Conservation (phyloP, 53 echinoderm and acorn worm genomes). For the Antedon mediterranea region DNA sequence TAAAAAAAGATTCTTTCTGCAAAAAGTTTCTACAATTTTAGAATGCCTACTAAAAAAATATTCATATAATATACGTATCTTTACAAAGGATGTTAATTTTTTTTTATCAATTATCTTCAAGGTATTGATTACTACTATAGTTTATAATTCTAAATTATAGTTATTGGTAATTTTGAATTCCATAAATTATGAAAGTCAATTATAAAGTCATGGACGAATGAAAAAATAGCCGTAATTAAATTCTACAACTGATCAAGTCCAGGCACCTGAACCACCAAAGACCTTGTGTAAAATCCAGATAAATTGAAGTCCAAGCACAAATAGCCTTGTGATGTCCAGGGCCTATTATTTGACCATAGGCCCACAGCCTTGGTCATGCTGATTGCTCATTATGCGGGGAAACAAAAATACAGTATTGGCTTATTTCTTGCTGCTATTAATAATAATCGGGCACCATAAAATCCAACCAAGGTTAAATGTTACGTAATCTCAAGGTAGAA, state of each 20-base stretch:
- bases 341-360: neutral
- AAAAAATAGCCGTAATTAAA: neutral
- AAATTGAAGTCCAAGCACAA: conserved; percentile 1
- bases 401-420: neutral
- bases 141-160: no score
- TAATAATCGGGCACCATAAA: neutral
- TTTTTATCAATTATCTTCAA: no score
- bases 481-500: neutral
- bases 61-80: no score
- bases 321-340: neutral
- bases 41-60: no score
- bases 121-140: no score
- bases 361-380: neutral
- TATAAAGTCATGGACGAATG: neutral
- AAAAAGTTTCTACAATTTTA: no score
- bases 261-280: neutral
- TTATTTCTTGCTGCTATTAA: neutral
- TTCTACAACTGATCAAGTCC: neutral
- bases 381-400: neutral
- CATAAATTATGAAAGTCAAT: neutral
- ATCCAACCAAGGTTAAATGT: neutral
- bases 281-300: neutral
- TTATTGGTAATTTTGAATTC: no score
- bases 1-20: no score
- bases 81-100: no score